These are phyloP conservation scores for Origma solitaria DNA, from an alignment of 2,113 vertebrate genomes.

Conservation along the genomic window DNA sequence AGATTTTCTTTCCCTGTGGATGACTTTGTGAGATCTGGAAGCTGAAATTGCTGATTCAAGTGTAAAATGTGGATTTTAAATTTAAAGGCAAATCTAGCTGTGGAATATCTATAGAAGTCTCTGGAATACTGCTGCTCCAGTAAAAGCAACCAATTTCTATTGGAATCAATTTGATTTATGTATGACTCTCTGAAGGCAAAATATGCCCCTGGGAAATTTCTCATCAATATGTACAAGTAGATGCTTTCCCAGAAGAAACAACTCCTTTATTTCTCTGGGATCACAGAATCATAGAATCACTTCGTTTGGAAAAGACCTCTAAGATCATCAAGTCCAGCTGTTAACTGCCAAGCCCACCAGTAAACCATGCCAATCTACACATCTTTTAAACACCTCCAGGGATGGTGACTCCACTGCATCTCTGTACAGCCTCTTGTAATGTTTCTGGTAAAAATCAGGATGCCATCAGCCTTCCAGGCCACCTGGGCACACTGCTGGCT, in stretches of 20 bases:
- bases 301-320: background rate
- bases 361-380: background rate
- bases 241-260: background rate
- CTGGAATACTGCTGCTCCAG: background rate
- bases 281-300: background rate
- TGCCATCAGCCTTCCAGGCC: background rate
- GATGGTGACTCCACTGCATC: background rate
- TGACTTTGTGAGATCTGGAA: background rate
- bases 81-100: background rate
- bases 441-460: background rate
- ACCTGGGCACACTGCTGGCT: background rate
- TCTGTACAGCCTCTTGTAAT: background rate
- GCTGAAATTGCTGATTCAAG: background rate
- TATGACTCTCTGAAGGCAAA: background rate
- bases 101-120: background rate
- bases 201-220: background rate
- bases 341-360: background rate
- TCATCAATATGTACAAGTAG: background rate
- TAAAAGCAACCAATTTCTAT: background rate
- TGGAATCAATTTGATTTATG: constrained; percentile 1
- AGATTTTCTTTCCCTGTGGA: background rate
- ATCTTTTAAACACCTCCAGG: background rate
- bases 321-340: background rate
- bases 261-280: background rate
- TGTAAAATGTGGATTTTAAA: constrained; percentile 14